A percentile compares a stretch with the other conserved stretches of the same genome.
These are phyloP conservation scores for Nomia melanderi DNA, from an alignment of 1,140 invertebrate species.

Conservation along the genomic window DNA sequence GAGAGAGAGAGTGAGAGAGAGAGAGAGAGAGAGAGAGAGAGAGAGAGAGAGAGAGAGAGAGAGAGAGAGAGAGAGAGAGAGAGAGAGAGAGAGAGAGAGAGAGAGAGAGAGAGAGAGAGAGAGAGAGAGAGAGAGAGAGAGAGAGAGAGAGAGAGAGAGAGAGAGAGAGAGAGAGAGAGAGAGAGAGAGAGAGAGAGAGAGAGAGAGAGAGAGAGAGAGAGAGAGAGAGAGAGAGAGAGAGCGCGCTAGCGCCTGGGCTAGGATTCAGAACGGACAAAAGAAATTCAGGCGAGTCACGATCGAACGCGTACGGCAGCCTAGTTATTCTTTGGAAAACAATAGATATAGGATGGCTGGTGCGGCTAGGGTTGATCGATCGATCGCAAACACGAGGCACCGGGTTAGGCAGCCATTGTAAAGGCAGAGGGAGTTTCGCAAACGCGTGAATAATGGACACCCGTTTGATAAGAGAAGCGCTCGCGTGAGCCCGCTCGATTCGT, in stretches of 20 bases:
- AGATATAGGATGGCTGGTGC: conserved; percentile 23
- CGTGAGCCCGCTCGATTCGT: conserved; percentile 73
- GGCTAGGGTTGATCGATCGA: conserved; percentile 52
- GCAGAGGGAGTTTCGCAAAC: conserved; percentile 62
- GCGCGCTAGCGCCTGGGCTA: background rate
- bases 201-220: too few species aligned
- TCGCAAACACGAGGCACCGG: conserved; percentile 50
- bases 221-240: too few species aligned
- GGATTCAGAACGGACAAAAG: conserved; percentile 33
- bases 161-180: too few species aligned
- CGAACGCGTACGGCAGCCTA: conserved; percentile 34
- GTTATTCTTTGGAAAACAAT: conserved; percentile 65
- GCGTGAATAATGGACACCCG: conserved; percentile 78
- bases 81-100: too few species aligned
- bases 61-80: too few species aligned
- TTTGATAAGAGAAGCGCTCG: conserved; percentile 76
- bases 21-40: too few species aligned
- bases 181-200: too few species aligned
- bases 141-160: too few species aligned
- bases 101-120: too few species aligned
- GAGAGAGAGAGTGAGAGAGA: too few species aligned
- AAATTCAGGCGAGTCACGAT: conserved; percentile 50
- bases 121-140: too few species aligned
- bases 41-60: too few species aligned
- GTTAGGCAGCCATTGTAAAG: conserved; percentile 63